Percentiles rank a stretch among this genome's conserved stretches.
Conservation (phyloP, 2,888 invertebrate species). For the Nemurella pictetii region DNA sequence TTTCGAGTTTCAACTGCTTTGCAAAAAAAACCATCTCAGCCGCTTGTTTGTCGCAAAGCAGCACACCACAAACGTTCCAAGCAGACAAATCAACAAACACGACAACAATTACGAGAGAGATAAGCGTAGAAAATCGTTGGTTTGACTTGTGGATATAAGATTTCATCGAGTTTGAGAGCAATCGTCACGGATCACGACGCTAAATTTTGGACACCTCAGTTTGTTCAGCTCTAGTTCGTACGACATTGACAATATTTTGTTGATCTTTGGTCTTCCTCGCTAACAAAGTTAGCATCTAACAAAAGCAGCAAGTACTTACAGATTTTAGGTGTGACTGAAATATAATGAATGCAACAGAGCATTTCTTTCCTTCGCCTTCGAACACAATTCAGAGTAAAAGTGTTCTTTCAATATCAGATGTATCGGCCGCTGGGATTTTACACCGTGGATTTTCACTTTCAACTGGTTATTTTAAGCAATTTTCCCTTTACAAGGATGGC, state of each 20-base stretch:
- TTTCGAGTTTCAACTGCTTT: neutral
- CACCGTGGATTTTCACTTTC: neutral
- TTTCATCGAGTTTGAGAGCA: neutral
- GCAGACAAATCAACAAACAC: no score
- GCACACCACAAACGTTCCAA: no score
- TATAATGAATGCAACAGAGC: neutral
- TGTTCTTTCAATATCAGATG: neutral
- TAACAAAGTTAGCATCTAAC: neutral
- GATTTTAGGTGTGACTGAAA: neutral
- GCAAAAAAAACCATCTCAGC: neutral
- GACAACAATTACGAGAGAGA: neutral
- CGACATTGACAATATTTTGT: neutral
- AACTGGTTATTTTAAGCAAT: neutral
- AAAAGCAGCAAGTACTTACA: neutral
- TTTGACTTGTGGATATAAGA: neutral
- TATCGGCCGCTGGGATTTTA: neutral
- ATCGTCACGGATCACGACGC: neutral
- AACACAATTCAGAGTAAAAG: neutral
- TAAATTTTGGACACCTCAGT: no score
- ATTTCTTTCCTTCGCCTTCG: neutral
- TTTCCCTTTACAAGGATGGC: neutral
- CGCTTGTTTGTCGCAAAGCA: neutral
- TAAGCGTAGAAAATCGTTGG: neutral
- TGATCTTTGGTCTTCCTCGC: neutral
- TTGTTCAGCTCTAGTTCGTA: neutral